Evolutionary conservation across 2,113 vertebrate species (phyloP), one percentile per base, ranked within the genome.

Genomic region (Morone saxatilis): DNA sequence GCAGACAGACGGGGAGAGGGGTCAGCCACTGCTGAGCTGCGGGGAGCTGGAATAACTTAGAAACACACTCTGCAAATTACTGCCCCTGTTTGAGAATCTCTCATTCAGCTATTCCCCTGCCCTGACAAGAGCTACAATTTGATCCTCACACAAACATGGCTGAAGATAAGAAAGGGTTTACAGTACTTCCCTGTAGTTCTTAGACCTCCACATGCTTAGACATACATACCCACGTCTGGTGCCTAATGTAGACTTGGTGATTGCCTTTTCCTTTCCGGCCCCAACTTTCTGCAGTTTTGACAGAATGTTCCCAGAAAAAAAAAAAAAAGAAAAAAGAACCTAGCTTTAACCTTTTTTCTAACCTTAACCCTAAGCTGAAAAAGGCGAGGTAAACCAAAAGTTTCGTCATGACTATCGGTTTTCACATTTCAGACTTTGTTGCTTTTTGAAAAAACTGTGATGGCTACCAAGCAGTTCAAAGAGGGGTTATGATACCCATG

Each of bases 21-120:
- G 94, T 93, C 94, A 94, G 90, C 85, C 89, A 76, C 92, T 85
- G 92, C 94, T 90, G 93, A 90, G 94, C 93, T 89, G 80, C 85
- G 60, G 89, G 94, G 94, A 92, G 94, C 91, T 87, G 89, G 91
- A 93, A 94, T 93, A 94, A 93, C 94, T 94, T 93, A 92, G 88
- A 92, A 93, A 92, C 92, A 91, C 92, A 93, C 89, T 88, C 90
- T 73, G 88, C 89, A 91, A 94, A 94, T 94, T 80, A 94, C 87
- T 86, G 86, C 83, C 78, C 85, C 76, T 83, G 84, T 93, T 87
- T 90, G 89, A 91, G 89, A 91, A 91, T 91, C 86, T 88, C 81
- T 88, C 88, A 81, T 87, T 90, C 89, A 85, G 89, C 81, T 86
- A 68, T 86, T 89, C 74, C 48, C 75, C 68, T 67, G 81, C 70